Evolutionary conservation across 2,888 invertebrate genomes (phyloP), one percentile per base, ranked within the genome.

Genomic region (Diaphora mendica): DNA sequence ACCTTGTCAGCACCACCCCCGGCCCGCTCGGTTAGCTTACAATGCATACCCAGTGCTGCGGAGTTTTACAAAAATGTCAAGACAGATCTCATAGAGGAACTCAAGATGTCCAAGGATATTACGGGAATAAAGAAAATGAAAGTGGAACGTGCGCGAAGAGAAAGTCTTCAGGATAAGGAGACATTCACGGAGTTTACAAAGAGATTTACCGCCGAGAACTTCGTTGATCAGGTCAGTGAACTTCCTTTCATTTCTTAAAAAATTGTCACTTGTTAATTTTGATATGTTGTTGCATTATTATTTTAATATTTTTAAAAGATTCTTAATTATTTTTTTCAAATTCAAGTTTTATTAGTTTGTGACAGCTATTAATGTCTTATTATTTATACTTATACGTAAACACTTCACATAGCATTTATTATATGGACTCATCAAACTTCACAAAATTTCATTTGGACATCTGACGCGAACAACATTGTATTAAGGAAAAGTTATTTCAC

Each of bases 121-220:
- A 97, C 98, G 1, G 99, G 99, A n/a, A 98, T 99, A 72, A 98
- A 98, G 92, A 99, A 99, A 92, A 93, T 99, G 96, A 99, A 99
- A 92, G 98, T 98, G 82, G 98, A 99, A 92, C 96, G 98, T 81
- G 98, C 98, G 39, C 97, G 98, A 89, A 96, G 98, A 80, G 98
- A 98, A 91, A 98, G 97, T 87, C 96, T 97, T 70, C 97, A 97
- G 87, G 98, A 98, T 83, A 98, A 98, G 91, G 97, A 98, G 90
- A 96, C 98, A 76, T 98, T 97, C 90, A 97, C 98, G 82, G 98
- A 98, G 93, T 97, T 99, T 88, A 97, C 97, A 1, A 98, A 97
- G 90, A 97, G 98, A 82, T 98, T 98, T 91, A 98, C 97, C 35
- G 97, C 97, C 9, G 98, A 97, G 76, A 98, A 98, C 88, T 99